Evolutionary conservation across 2,888 invertebrate species (phyloP).

Genomic region (Ferrisia virgata): DNA sequence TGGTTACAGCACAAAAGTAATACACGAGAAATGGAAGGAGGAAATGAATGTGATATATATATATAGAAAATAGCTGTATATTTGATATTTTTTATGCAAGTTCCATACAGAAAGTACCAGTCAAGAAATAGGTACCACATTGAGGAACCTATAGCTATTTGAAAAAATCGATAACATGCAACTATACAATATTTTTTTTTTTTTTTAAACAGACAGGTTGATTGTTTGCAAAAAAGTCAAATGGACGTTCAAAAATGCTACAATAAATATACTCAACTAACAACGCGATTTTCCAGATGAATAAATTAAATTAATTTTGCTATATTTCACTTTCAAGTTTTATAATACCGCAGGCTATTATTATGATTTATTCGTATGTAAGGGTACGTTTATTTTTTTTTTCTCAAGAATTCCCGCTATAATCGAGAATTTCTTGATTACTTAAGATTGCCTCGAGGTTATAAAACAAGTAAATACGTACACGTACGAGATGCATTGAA

Average conservation of each 20-base stretch:
- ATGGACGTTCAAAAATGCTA: neutral
- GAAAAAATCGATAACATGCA: too few species aligned
- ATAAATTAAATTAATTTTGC: slow-evolving; percentile 1
- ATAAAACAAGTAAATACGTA: neutral
- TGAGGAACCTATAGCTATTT: too few species aligned
- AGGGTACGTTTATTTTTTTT: neutral
- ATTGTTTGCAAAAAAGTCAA: neutral
- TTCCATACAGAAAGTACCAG: too few species aligned
- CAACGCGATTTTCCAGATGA: slow-evolving; percentile 24
- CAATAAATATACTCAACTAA: neutral
- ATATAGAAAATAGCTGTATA: too few species aligned
- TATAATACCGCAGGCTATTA: slow-evolving; percentile 26
- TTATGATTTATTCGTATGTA: slow-evolving; percentile 28
- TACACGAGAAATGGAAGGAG: too few species aligned
- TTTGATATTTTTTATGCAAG: too few species aligned
- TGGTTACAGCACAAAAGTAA: too few species aligned
- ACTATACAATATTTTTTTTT: too few species aligned
- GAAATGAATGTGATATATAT: too few species aligned
- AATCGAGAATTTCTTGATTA: neutral
- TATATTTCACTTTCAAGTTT: slow-evolving; percentile 37
- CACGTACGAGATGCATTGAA: neutral
- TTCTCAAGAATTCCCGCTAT: neutral
- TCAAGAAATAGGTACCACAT: too few species aligned
- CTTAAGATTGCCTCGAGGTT: neutral
- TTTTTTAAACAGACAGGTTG: neutral